Percentiles rank a stretch among this genome's conserved stretches.
phyloP scores from a whole-genome alignment of 2,113 vertebrate genomes.

The Centrocercus urophasianus region DNA sequence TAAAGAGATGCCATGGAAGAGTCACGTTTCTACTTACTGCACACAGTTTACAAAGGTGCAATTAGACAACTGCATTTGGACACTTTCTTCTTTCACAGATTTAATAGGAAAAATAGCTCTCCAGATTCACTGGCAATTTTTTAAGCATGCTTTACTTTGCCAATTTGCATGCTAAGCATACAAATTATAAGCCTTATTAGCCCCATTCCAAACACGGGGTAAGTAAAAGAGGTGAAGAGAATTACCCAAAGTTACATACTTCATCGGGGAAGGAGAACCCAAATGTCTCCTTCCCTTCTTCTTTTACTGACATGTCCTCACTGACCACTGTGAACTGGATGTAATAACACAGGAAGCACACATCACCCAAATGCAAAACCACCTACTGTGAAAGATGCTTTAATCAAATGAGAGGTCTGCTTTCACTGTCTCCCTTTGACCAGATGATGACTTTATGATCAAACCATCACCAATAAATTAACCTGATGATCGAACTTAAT shows the following conservation, averaged over 20 bases:
- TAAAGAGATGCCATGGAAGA: not conserved
- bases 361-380: not conserved
- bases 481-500: not conserved
- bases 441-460: not conserved
- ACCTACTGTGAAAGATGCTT: not conserved
- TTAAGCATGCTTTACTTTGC: constrained; percentile 4
- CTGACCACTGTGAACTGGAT: not conserved
- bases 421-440: not conserved
- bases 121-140: not conserved
- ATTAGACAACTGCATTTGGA: not conserved
- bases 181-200: constrained; percentile 63
- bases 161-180: constrained; percentile 43
- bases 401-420: not conserved
- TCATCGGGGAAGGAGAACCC: not conserved
- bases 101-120: not conserved
- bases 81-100: not conserved
- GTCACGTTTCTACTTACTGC: constrained; percentile 14
- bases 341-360: not conserved
- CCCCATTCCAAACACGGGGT: constrained; percentile 5
- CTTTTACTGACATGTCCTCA: not conserved
- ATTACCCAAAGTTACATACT: not conserved
- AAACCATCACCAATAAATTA: not conserved
- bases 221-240: not conserved
- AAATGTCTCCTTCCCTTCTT: not conserved
- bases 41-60: not conserved